These are phyloP conservation scores for Hyles euphorbiae DNA, from an alignment of 1,140 invertebrate species.

Conservation along the genomic window DNA sequence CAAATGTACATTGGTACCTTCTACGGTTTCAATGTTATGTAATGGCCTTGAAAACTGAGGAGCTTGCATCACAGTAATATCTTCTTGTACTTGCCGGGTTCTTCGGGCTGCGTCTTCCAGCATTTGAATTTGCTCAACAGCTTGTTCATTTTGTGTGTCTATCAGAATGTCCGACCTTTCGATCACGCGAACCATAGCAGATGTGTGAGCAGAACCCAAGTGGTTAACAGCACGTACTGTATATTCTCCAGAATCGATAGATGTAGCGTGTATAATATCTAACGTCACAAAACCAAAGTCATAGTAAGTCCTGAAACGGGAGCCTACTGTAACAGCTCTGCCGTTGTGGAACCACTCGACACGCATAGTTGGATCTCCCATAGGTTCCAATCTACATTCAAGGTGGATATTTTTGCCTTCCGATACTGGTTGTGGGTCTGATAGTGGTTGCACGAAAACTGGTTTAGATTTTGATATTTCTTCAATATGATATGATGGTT, in stretches of 20 bases:
- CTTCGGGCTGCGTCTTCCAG: constrained; percentile 91
- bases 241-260: constrained; percentile 94
- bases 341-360: constrained; percentile 98
- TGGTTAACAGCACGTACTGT: constrained; percentile 94
- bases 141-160: constrained; percentile 96
- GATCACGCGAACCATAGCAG: constrained; percentile 90
- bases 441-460: constrained; percentile 90
- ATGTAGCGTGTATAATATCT: constrained; percentile 91
- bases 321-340: constrained; percentile 89
- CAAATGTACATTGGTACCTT: constrained; percentile 94
- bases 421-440: constrained; percentile 86
- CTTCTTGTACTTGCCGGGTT: constrained; percentile 82
- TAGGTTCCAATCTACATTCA: constrained; percentile 93
- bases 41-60: constrained; percentile 91
- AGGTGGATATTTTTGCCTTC: constrained; percentile 95
- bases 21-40: constrained; percentile 93
- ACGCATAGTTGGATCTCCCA: constrained; percentile 96
- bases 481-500: constrained; percentile 92
- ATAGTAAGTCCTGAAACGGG: constrained; percentile 95
- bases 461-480: constrained; percentile 96
- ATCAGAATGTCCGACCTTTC: constrained; percentile 90
- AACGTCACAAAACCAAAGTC: constrained; percentile 95
- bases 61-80: constrained; percentile 86
- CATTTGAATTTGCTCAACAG: constrained; percentile 95
- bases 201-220: constrained; percentile 93